phyloP scores from a whole-genome alignment of 2,797 vertebrate genomes.

The Argentina silus region DNA sequence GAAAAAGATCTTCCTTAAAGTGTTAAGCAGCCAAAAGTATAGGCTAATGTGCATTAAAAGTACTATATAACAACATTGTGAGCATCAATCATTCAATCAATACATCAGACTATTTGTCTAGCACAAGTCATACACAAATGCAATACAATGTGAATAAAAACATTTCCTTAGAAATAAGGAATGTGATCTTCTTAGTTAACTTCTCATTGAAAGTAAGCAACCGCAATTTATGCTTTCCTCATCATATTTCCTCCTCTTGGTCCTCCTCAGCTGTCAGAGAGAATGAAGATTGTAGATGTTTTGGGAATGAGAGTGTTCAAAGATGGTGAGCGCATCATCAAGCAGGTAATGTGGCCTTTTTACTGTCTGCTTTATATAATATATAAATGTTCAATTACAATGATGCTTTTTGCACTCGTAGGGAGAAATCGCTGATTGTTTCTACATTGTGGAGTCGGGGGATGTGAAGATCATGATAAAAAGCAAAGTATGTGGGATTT shows the following conservation, averaged over 20 bases:
- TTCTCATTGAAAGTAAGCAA: neutral
- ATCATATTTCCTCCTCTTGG: neutral
- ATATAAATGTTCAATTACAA: neutral
- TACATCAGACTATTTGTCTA: neutral
- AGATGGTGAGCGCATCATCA: constrained; percentile 87
- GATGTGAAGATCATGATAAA: constrained; percentile 93
- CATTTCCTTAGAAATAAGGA: neutral
- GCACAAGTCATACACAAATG: neutral
- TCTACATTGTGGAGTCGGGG: constrained; percentile 93
- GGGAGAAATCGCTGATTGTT: constrained; percentile 92
- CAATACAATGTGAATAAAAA: neutral
- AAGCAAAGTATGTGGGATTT: constrained; percentile 82
- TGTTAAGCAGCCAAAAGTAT: neutral
- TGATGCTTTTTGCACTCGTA: constrained; percentile 50
- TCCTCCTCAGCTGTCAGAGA: constrained; percentile 81
- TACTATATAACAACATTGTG: neutral
- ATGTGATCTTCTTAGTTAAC: neutral
- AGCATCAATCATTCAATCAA: neutral
- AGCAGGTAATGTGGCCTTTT: constrained; percentile 60
- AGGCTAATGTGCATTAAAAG: neutral
- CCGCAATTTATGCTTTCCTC: neutral
- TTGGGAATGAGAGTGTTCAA: constrained; percentile 85
- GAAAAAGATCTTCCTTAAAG: neutral
- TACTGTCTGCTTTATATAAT: neutral
- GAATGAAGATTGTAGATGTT: constrained; percentile 96